Conservation (phyloP, 1,140 invertebrate genomes). For the Bombus waltoni region DNA sequence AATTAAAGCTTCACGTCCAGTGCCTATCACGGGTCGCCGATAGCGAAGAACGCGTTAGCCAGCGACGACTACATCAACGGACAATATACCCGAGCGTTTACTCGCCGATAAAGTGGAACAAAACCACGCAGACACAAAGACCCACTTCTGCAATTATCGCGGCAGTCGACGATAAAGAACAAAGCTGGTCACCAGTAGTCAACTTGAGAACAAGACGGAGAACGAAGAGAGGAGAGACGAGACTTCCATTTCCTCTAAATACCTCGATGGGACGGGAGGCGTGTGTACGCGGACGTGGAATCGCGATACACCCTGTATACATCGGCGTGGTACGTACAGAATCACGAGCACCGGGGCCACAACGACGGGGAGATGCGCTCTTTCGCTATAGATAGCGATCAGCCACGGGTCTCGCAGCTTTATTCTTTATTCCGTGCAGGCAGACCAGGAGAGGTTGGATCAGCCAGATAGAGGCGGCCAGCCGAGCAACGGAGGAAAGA, state of each 20-base stretch:
- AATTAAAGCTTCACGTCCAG: background rate
- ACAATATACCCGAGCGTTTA: background rate
- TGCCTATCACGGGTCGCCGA: background rate
- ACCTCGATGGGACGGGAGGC: no score
- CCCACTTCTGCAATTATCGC: conserved; percentile 16
- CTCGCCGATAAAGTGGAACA: background rate
- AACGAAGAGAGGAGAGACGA: background rate
- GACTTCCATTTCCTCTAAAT: background rate
- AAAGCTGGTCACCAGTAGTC: background rate
- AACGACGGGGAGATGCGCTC: conserved; percentile 46
- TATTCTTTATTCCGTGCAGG: conserved; percentile 68
- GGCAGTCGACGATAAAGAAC: conserved; percentile 30
- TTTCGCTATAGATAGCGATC: conserved; percentile 69
- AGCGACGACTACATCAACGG: background rate
- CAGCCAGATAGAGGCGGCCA: conserved; percentile 42
- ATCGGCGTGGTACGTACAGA: conserved; percentile 33
- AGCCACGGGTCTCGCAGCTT: conserved; percentile 57
- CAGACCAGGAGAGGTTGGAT: conserved; percentile 58
- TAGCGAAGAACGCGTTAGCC: background rate
- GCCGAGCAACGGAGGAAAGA: conserved; percentile 31
- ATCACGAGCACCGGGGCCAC: conserved; percentile 13
- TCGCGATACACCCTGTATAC: conserved; percentile 16
- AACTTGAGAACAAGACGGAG: background rate
- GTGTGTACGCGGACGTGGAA: background rate
- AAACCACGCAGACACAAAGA: conserved; percentile 16